Evolutionary conservation across 2,113 vertebrate species (phyloP).

Genomic region (Phodopus roborovskii): DNA sequence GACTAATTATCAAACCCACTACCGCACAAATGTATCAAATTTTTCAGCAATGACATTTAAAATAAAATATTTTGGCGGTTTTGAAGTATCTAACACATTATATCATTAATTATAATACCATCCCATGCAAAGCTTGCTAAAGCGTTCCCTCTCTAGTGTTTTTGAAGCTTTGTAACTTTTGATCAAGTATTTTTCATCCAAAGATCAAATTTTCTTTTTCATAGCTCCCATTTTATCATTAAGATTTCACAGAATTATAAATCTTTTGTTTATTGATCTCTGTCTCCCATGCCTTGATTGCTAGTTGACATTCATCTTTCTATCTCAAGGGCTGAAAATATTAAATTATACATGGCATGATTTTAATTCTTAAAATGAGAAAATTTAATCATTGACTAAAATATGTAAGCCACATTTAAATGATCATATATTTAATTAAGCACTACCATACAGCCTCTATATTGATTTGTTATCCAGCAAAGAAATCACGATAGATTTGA

Average conservation of each 20-base stretch:
- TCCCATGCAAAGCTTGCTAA: neutral
- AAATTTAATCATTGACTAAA: neutral
- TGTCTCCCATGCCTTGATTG: neutral
- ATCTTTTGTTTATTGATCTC: neutral
- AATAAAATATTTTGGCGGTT: neutral
- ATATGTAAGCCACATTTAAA: neutral
- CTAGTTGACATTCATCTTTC: neutral
- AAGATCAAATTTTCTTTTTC: neutral
- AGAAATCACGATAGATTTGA: neutral
- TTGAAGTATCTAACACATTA: neutral
- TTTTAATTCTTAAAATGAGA: conserved; percentile 1
- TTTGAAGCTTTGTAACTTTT: neutral
- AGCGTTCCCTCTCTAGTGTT: neutral
- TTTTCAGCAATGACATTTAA: neutral
- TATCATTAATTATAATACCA: neutral
- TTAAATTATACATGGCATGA: neutral
- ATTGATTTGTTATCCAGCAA: neutral
- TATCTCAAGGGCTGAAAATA: neutral
- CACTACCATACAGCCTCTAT: neutral
- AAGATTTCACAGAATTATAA: neutral
- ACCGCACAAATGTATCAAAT: neutral
- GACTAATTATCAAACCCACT: neutral
- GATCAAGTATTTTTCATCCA: neutral
- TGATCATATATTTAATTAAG: neutral
- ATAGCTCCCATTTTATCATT: neutral